Evolutionary conservation across 2,888 invertebrate genomes (phyloP), one percentile per base, ranked within the genome.

Genomic region (Philhelius pedissequus): DNA sequence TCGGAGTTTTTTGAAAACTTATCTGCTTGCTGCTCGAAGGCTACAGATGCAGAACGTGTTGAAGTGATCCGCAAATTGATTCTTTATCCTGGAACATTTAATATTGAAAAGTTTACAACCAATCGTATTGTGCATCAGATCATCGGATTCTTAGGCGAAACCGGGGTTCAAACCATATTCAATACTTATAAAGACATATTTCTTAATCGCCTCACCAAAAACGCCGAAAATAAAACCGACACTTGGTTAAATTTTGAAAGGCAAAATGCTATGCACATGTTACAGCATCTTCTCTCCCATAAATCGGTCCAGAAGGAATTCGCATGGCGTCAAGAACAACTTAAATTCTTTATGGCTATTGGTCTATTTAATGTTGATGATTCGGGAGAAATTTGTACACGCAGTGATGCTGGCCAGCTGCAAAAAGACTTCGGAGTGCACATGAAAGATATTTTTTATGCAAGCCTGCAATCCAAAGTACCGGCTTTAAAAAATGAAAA

Each of bases 61-160:
- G 91, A 92, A 8, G 92, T 94, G 4, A 89, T 96, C 40, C 94
- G 94, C 74, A 94, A 94, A 87, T 89, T 96, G 1, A 91, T 96
- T 9, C 92, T 95, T 52, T 92, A 94, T 89, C 95, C 96, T 0
- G 96, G 96, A 4, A 94, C 94, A 88, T 93, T 96, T 80, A 94
- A 94, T 90, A 94, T 96, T 83, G 95, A 96, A 88, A 95, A 95
- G 91, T 94, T 94, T 32, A 95, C 95, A 20, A 93, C 94, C 11
- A 94, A 93, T 13, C 94, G 94, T 87, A 89, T 95, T 54, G 91
- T 95, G 0, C 95, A 94, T 89, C 93, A 94, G 66, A 92, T 95
- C 9, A 94, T 94, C n/a, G 91, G 92, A 1, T 93, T 93, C 89
- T 91, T 96, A 76, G 93, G 93, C 78, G 90, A 90, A 7, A 93